phyloP scores from a whole-genome alignment of 2,797 vertebrate species.

The Halcyon badia region DNA sequence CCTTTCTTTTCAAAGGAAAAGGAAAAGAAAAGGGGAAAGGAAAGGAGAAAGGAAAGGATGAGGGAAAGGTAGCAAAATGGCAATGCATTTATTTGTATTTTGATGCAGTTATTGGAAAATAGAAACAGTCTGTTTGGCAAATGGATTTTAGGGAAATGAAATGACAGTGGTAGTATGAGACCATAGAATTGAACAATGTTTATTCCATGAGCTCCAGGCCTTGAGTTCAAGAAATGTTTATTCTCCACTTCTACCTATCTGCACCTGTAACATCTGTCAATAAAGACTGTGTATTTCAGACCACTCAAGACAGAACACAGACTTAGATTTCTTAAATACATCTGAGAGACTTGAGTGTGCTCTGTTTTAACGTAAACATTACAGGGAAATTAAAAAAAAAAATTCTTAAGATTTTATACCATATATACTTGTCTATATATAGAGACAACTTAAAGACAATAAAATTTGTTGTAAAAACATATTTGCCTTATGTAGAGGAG shows the following conservation, averaged over 20 bases:
- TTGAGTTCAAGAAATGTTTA: background rate
- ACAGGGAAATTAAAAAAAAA: background rate
- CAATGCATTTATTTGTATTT: background rate
- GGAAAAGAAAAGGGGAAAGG: too few species aligned
- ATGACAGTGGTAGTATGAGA: background rate
- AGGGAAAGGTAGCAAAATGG: background rate
- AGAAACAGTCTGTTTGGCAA: background rate
- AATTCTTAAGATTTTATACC: too few species aligned
- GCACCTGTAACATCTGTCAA: background rate
- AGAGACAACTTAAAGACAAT: background rate
- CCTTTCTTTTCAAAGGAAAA: background rate
- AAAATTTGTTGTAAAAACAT: background rate
- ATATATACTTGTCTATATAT: too few species aligned
- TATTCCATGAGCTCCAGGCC: background rate
- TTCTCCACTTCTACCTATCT: background rate
- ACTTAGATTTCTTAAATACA: background rate
- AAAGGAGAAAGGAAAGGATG: too few species aligned
- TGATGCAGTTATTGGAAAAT: background rate
- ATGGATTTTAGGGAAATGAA: background rate
- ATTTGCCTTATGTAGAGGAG: background rate
- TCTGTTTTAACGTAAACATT: background rate
- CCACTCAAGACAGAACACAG: background rate
- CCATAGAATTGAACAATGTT: background rate
- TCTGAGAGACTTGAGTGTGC: background rate
- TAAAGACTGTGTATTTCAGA: background rate